Evolutionary conservation across 2,113 vertebrate species (phyloP).

Genomic region (Takifugu flavidus): DNA sequence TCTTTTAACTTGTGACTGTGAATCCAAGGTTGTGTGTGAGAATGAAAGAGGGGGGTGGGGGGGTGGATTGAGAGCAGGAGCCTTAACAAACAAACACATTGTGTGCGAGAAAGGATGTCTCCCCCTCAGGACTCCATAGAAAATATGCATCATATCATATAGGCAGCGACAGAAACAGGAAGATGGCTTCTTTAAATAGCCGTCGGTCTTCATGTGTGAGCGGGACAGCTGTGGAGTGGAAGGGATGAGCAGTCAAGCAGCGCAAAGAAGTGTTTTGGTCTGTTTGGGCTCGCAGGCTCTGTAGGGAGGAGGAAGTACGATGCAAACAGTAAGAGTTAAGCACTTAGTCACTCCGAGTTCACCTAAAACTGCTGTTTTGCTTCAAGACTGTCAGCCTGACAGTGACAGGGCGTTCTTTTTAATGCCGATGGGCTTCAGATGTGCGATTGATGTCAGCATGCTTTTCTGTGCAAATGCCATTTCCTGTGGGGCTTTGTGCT

Average conservation of each 20-base stretch:
- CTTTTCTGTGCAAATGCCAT: constrained; percentile 49
- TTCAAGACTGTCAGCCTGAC: neutral
- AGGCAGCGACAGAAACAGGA: constrained; percentile 49
- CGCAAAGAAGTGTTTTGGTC: constrained; percentile 55
- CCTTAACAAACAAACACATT: constrained; percentile 31
- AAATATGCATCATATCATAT: constrained; percentile 27
- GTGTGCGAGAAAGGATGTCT: constrained; percentile 35
- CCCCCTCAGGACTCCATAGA: constrained; percentile 26
- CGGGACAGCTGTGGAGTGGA: constrained; percentile 52
- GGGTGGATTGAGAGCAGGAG: neutral
- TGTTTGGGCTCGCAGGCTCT: constrained; percentile 39
- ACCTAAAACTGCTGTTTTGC: neutral
- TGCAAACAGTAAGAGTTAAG: constrained; percentile 26
- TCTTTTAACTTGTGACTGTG: neutral
- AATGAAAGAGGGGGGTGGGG: neutral
- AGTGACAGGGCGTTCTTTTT: neutral
- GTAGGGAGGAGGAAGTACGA: constrained; percentile 36
- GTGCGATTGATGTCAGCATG: constrained; percentile 13
- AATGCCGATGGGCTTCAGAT: neutral
- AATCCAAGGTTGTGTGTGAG: constrained; percentile 19
- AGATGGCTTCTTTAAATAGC: constrained; percentile 59
- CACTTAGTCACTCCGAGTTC: neutral
- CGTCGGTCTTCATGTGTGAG: constrained; percentile 25
- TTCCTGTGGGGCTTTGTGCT: constrained; percentile 69
- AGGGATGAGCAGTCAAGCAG: constrained; percentile 62